These are phyloP conservation scores for Mastomys coucha DNA, from an alignment of 2,113 vertebrate species.

Conservation along the genomic window DNA sequence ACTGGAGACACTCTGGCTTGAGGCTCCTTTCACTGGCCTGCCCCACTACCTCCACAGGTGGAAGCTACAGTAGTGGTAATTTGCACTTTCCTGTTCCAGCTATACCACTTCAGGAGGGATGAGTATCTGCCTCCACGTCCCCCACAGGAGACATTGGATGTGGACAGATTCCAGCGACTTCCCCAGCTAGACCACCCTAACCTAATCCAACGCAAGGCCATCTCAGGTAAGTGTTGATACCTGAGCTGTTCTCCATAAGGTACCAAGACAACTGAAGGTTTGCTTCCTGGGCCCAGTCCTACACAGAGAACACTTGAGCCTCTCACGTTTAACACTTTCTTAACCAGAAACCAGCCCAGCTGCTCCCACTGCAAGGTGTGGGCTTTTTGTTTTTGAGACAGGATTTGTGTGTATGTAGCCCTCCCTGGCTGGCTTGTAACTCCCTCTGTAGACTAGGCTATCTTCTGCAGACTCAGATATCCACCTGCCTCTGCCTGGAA, in stretches of 20 bases:
- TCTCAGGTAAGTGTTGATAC: slow-evolving; percentile 74
- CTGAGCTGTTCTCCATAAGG: too few relatives aligned
- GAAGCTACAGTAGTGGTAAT: not conserved
- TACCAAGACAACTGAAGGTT: too few relatives aligned
- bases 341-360: not conserved
- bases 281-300: too few relatives aligned
- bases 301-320: too few relatives aligned
- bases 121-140: not conserved
- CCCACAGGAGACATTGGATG: slow-evolving; percentile 51
- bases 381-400: not conserved
- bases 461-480: not conserved
- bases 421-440: not conserved
- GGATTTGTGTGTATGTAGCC: not conserved
- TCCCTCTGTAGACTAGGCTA: not conserved
- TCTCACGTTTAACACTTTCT: not conserved
- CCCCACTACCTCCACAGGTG: not conserved
- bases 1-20: accelerated
- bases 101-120: slow-evolving; percentile 49
- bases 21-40: not conserved
- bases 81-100: not conserved
- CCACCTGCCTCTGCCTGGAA: not conserved
- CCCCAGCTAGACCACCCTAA: slow-evolving; percentile 80
- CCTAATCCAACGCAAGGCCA: slow-evolving; percentile 82
- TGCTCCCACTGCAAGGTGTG: not conserved
- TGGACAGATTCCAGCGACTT: slow-evolving; percentile 66